A percentile compares a stretch with the other conserved stretches of the same genome.
phyloP scores from a whole-genome alignment of 2,888 invertebrate genomes.

The Colostygia pectinataria region DNA sequence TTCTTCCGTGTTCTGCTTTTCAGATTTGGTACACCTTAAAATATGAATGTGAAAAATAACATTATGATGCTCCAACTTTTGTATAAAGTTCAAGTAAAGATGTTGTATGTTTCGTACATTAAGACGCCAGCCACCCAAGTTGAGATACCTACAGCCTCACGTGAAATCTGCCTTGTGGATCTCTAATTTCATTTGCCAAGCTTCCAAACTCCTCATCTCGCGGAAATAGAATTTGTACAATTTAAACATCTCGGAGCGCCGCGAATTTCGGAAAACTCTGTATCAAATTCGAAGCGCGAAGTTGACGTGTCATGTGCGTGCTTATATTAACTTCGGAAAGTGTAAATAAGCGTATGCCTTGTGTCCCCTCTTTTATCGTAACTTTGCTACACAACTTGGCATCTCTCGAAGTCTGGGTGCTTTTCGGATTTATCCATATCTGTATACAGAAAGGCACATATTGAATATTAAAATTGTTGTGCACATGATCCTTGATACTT shows the following conservation, averaged over 20 bases:
- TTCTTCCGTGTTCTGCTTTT: no score
- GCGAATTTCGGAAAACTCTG: constrained; percentile 19
- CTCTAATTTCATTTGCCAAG: constrained; percentile 57
- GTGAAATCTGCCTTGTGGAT: constrained; percentile 38
- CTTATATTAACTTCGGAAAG: constrained; percentile 12
- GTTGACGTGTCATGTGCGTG: constrained; percentile 15
- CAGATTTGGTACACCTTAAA: no score
- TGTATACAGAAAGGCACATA: constrained; percentile 1
- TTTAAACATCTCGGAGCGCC: constrained; percentile 30
- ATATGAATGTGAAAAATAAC: not conserved
- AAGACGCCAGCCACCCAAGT: constrained; percentile 15
- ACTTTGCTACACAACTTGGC: constrained; percentile 17
- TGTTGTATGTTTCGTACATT: constrained; percentile 15
- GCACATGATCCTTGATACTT: constrained; percentile 7
- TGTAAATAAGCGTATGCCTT: constrained; percentile 17
- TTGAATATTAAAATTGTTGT: constrained; percentile 13
- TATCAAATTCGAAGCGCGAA: constrained; percentile 18
- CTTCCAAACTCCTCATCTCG: constrained; percentile 48
- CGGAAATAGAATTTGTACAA: constrained; percentile 46
- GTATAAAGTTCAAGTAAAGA: constrained; percentile 8
- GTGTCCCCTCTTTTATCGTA: constrained; percentile 15
- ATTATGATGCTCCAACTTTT: constrained; percentile 17
- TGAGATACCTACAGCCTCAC: constrained; percentile 31
- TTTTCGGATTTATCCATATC: constrained; percentile 16
- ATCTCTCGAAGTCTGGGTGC: constrained; percentile 12